Evolutionary conservation across 2,797 vertebrate genomes (phyloP).

Genomic region (Rachycentron canadum): DNA sequence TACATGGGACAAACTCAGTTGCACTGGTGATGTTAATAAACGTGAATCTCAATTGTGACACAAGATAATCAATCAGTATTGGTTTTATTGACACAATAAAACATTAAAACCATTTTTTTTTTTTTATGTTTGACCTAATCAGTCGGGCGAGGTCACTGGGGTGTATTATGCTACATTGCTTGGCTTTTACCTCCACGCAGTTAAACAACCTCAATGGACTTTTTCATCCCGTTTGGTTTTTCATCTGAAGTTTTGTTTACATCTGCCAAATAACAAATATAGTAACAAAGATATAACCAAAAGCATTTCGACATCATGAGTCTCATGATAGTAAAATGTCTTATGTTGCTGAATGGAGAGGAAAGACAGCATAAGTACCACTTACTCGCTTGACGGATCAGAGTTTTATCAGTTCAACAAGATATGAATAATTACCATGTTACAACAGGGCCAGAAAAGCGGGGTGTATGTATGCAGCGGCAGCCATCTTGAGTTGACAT

Average conservation of each 20-base stretch:
- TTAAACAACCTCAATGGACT: neutral
- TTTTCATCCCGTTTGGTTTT: neutral
- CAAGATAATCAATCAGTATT: neutral
- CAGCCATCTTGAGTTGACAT: constrained; percentile 67
- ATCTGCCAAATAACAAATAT: neutral
- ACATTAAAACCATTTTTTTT: neutral
- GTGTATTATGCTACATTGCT: neutral
- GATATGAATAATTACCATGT: constrained; percentile 19
- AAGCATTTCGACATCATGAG: neutral
- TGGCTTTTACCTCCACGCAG: neutral
- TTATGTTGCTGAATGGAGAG: neutral
- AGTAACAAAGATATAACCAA: neutral
- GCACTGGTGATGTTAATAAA: neutral
- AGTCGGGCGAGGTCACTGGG: neutral
- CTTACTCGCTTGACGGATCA: constrained; percentile 20
- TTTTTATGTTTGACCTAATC: neutral
- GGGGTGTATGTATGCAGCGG: constrained; percentile 25
- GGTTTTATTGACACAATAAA: neutral
- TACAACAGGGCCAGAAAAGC: neutral
- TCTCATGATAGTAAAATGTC: neutral
- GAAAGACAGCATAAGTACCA: constrained; percentile 21
- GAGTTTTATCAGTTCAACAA: constrained; percentile 19
- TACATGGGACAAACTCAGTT: neutral
- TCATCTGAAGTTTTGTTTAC: neutral
- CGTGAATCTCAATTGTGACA: neutral